These are phyloP conservation scores for Sminthopsis crassicaudata DNA, from an alignment of 2,113 vertebrate species.

Conservation along the genomic window DNA sequence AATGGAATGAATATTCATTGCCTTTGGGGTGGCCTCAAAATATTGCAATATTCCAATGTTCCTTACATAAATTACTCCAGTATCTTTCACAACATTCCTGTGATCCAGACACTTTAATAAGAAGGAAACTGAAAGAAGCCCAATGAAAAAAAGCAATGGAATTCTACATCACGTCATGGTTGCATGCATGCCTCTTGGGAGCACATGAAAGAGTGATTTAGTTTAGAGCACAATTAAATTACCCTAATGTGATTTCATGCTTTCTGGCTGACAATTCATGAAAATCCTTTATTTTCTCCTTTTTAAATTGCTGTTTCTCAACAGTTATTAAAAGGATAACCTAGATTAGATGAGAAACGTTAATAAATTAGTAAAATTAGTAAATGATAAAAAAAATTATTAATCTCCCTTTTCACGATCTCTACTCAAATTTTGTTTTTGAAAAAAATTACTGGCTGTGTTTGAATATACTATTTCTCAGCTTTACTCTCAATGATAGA, in stretches of 20 bases:
- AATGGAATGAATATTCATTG: not conserved
- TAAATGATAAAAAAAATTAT: not conserved
- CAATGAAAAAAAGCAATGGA: not conserved
- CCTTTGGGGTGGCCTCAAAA: not conserved
- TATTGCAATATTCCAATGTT: not conserved
- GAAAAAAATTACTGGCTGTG: not conserved
- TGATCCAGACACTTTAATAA: not conserved
- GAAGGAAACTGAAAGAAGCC: not conserved
- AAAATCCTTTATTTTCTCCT: not conserved
- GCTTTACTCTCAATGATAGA: not conserved
- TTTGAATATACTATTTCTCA: not conserved
- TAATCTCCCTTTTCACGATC: not conserved
- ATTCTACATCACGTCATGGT: not conserved
- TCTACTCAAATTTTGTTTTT: not conserved
- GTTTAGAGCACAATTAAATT: constrained; percentile 1
- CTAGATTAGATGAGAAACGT: not conserved
- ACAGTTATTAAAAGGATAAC: not conserved
- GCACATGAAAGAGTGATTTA: not conserved
- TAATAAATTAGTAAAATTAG: not conserved
- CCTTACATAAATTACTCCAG: not conserved
- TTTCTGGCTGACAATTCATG: not conserved
- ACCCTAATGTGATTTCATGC: not conserved
- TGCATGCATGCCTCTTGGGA: not conserved
- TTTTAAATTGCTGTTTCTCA: not conserved
- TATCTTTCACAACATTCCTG: not conserved